Percentiles rank a stretch among this genome's conserved stretches.
phyloP scores from a whole-genome alignment of 2,888 invertebrate genomes.

The Lepidocyrtoides sp. region DNA sequence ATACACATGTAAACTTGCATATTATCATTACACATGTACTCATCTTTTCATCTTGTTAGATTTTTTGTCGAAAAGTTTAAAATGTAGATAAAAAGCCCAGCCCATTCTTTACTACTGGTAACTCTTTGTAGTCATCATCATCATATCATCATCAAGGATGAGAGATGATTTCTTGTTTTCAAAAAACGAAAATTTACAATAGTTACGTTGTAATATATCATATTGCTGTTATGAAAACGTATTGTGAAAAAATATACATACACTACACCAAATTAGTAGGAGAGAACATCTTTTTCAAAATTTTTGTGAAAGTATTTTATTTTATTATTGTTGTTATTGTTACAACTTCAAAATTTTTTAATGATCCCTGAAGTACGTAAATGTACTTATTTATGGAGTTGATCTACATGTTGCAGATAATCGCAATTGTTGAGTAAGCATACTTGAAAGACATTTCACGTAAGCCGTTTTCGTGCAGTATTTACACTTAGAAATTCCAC shows the following conservation, averaged over 20 bases:
- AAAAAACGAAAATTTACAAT: constrained; percentile 30
- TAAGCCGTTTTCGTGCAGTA: not conserved
- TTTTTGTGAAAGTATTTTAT: constrained; percentile 69
- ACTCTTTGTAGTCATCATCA: constrained; percentile 8
- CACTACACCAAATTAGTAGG: constrained; percentile 24
- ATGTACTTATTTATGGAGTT: constrained; percentile 16
- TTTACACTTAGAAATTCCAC: not conserved
- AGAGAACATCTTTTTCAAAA: constrained; percentile 26
- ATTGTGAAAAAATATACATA: constrained; percentile 31
- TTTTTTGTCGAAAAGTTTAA: constrained; percentile 19
- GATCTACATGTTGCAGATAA: constrained; percentile 22
- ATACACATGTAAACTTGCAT: not conserved
- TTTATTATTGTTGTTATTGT: constrained; percentile 47
- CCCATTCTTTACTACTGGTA: too few species aligned
- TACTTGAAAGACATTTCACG: not conserved
- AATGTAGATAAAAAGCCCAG: constrained; percentile 27
- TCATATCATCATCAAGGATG: not conserved
- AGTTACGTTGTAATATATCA: constrained; percentile 21
- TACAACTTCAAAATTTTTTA: constrained; percentile 64
- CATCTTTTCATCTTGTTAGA: constrained; percentile 42
- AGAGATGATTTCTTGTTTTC: constrained; percentile 21
- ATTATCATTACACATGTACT: not conserved
- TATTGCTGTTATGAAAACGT: not conserved
- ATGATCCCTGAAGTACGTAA: constrained; percentile 63
- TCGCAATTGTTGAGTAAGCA: constrained; percentile 6